Base-by-base conservation (phyloP, 2,888 invertebrate genomes). In the Meandrusa payeni region DNA sequence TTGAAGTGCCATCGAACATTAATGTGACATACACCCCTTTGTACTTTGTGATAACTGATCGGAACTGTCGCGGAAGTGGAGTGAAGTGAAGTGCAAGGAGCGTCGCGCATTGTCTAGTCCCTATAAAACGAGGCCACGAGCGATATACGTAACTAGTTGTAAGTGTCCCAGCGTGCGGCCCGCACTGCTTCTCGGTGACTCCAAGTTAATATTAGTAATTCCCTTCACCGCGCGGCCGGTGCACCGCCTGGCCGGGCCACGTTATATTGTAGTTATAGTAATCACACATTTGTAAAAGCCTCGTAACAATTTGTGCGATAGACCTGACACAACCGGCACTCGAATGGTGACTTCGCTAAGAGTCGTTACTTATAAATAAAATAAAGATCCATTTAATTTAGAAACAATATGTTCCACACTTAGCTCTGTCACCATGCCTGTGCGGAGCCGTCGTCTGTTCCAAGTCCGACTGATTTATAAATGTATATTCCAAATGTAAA, bases 91-190 rank as follows among this genome's bases (percentile, higher is more conserved):
- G 43, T 50, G 46, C 49, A 49, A 42, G 44, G 44, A 46, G 49
- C 59, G 69, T 54, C 73, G 70, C 66, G 69, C 71, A 69, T 60
- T 55, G 66, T 74, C 79, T 80, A 79, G 81, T 79, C 81, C 64
- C 67, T 63, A 64, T 70, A 62, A 55, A 59, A 59, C 66, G 61
- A 57, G 54, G 72, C 73, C 70, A 70, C 73, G 72, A 61, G 55
- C 61, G n/a, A 79, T 80, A 86, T 85, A 86, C 86, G 86, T 86
- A 86, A 85, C 53, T 85, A 85, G 80, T 59, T 63, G 48, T 66
- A 76, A 79, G 69, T 60, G 9, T 54, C 59, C 59, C 52, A 55
- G 61, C 58, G 65, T 59, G 61, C 59, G 52, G 49, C 49, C 52
- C 54, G 53, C 57, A 50, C 50, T 54, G 55, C 54, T 55, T 54